Evolutionary conservation across 2,113 vertebrate species (phyloP), one percentile per base, ranked within the genome.

Genomic region (Pygoscelis adeliae): DNA sequence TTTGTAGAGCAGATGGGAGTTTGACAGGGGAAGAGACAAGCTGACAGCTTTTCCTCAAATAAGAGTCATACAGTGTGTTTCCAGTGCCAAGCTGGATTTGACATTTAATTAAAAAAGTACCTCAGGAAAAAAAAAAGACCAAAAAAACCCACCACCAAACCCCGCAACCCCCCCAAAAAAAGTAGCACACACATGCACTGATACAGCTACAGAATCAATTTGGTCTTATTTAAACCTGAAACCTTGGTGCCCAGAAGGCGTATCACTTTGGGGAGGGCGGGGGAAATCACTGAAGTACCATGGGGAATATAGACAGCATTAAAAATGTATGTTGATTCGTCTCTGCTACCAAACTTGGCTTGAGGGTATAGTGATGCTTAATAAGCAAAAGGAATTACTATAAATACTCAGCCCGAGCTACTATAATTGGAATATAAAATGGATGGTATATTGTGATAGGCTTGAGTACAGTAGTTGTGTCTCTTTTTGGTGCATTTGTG

Each of bases 21-120:
- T 89, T 97, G 93, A 98, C 78, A 93, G 44, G 71, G 55, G 93
- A 94, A 95, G 89, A 97, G 97, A 62, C 58, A 77, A 85, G 97
- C 32, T 97, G 96, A 97, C 97, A 97, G 87, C 77, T 90, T 97
- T 91, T 96, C 93, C 70, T 97, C 93, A 97, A 93, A 92, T 93
- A 84, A 55, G 53, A 96, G 53, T 93, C 82, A 90, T 69, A 52
- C 32, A 83, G 27, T 77, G 29, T 81, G 40, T 92, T 97, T 92
- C 91, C 55, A 89, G 29, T 88, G 87, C 91, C 96, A 89, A 79
- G 62, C 58, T 95, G 78, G 69, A 70, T 95, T 91, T 97, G 95
- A 96, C 91, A 92, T 97, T 95, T 96, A 94, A 98, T 98, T 98
- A 8, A 34, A 85, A 96, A 95, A 95, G 32, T 94, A 89, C 88